Evolutionary conservation across 2,797 vertebrate genomes (phyloP).

Genomic region (Ctenochaetus hawaiiensis): DNA sequence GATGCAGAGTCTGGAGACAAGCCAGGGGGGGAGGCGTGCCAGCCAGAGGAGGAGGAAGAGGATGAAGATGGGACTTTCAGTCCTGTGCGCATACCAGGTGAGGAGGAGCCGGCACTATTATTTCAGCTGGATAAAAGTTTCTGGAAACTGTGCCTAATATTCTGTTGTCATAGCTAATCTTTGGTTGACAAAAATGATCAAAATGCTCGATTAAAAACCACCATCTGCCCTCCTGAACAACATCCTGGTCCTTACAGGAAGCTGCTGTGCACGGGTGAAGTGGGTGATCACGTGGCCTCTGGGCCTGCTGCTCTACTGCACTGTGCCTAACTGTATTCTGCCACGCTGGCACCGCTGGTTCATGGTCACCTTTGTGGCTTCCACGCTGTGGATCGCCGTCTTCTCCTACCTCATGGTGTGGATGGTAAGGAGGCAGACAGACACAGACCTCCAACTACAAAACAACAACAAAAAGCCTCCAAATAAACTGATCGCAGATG

Average conservation of each 20-base stretch:
- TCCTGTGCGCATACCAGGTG: conserved; percentile 84
- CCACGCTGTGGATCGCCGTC: conserved; percentile 88
- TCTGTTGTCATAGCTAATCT: background rate
- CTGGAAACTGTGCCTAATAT: background rate
- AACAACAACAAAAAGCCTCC: background rate
- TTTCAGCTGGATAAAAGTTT: background rate
- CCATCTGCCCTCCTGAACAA: background rate
- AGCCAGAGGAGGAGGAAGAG: conserved; percentile 78
- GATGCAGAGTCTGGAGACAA: conserved; percentile 71
- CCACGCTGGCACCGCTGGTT: conserved; percentile 89
- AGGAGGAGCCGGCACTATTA: conserved; percentile 4
- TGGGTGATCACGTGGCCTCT: conserved; percentile 88
- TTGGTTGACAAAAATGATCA: background rate
- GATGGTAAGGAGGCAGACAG: conserved; percentile 82
- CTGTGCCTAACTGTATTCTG: conserved; percentile 85
- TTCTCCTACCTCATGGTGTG: conserved; percentile 91
- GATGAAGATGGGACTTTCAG: conserved; percentile 76
- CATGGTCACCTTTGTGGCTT: conserved; percentile 86
- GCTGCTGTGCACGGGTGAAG: conserved; percentile 78
- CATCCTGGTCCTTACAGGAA: conserved; percentile 58
- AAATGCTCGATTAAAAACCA: background rate
- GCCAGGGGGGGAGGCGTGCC: conserved; percentile 53
- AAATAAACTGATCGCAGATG: background rate
- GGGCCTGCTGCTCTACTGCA: conserved; percentile 85
- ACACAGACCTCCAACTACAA: background rate